Conservation (phyloP, 2,113 vertebrate species). For the Eclectus roratus region DNA sequence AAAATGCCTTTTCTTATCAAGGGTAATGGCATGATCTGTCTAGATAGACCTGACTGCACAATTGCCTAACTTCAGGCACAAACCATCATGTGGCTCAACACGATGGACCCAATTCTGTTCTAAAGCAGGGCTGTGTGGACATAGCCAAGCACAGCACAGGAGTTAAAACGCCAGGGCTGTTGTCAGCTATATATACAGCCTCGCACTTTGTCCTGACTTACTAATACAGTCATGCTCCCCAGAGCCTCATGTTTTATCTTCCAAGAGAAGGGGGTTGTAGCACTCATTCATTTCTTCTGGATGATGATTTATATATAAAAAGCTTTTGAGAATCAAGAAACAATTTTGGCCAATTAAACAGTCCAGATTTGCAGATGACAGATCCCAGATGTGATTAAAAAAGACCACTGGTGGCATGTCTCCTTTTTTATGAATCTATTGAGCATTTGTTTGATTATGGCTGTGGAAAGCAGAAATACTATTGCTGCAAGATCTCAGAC, state of each 20-base stretch:
- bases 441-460: background rate
- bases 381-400: constrained; percentile 20
- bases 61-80: background rate
- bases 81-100: background rate
- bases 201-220: constrained; percentile 47
- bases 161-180: background rate
- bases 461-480: background rate
- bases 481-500: background rate
- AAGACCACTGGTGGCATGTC: background rate
- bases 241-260: constrained; percentile 17
- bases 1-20: background rate
- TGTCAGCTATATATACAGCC: background rate
- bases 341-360: background rate
- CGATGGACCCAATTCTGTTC: background rate
- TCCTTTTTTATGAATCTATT: background rate
- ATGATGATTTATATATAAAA: background rate
- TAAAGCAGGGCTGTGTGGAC: background rate
- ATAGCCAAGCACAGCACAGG: constrained; percentile 3
- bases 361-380: background rate
- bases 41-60: constrained; percentile 17
- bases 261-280: background rate
- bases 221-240: constrained; percentile 6
- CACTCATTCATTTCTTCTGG: background rate
- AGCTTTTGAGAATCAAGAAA: background rate
- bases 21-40: background rate